Evolutionary conservation across 1,140 invertebrate species (phyloP), one percentile per base, ranked within the genome.

Genomic region (Drosophila sp.): DNA sequence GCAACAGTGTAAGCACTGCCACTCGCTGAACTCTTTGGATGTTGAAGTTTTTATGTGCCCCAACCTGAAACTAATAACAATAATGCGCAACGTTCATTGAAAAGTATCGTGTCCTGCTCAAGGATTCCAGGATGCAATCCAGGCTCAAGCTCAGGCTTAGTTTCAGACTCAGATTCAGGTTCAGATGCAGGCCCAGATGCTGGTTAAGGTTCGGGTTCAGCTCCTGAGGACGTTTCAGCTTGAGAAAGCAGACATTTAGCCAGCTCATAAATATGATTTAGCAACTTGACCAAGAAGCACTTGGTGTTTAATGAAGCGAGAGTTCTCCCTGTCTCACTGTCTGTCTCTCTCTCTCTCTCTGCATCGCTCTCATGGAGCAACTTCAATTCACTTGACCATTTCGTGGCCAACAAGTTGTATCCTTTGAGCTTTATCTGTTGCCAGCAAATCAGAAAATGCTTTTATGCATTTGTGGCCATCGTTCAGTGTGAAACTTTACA

Each of bases 41-140:
- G 46, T 46, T 62, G 46, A 78, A 87, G 75, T 86, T 86, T 86
- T 86, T 87, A 86, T 78, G 82, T 61, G 76, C 46, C 45, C 14
- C 76, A 63, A 78, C 79, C 83, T 64, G 83, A 58, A 86, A 87
- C 83, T 87, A 87, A 87, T 87, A 87, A 87, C 78, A 80, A 86
- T 87, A 89, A 89, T 87, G 82, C 64, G 70, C 62, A 72, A 70
- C 61, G 82, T 67, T 86, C 80, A 81, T 80, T 86, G 81, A 86
- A 86, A 57, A 62, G 69, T 63, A 46, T 53, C 53, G 21, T 27
- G 45, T 18, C 36, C 14, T 32, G 16, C 59, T 18, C 8, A 53
- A 34, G 48, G n/a, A 62, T 34, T 59, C 36, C 51, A 41, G 36
- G n/a, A 41, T 74, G 71, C 45, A 21, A 50, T 25, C 27, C 43